Percentiles rank a stretch among this genome's conserved stretches.
phyloP scores from a whole-genome alignment of 2,888 invertebrate species.

The Fragum fragum region DNA sequence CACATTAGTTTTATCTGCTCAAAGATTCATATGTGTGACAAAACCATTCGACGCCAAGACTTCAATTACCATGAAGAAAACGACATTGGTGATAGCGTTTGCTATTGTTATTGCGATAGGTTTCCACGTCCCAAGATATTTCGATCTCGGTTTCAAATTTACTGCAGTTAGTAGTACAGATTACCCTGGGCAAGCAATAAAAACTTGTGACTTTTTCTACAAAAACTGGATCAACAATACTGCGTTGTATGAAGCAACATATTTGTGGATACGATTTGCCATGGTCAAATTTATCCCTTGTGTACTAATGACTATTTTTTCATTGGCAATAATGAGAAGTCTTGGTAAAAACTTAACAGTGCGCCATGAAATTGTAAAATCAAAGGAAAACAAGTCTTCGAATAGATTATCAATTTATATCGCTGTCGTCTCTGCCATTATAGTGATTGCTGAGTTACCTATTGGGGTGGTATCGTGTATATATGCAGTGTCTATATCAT shows the following conservation, averaged over 20 bases:
- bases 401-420: slow-evolving; percentile 6
- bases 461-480: slow-evolving; percentile 19
- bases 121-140: neutral
- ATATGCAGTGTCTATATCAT: slow-evolving; percentile 14
- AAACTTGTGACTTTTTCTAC: slow-evolving; percentile 1
- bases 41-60: slow-evolving; percentile 8
- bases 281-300: slow-evolving; percentile 1
- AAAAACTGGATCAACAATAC: slow-evolving; percentile 1
- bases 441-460: slow-evolving; percentile 12
- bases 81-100: neutral
- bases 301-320: slow-evolving; percentile 1
- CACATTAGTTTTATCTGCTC: neutral
- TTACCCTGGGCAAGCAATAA: slow-evolving; percentile 8
- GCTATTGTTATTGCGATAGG: neutral
- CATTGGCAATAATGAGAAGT: neutral
- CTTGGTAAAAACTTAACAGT: neutral
- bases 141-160: neutral
- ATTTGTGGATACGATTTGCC: slow-evolving; percentile 13
- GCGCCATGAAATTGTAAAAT: neutral
- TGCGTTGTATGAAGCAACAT: neutral
- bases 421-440: neutral
- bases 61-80: slow-evolving; percentile 5
- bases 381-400: neutral
- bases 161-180: neutral
- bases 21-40: slow-evolving; percentile 3